These are phyloP conservation scores for Dynastes hyllus DNA, from an alignment of 2,888 invertebrate genomes.

Conservation along the genomic window DNA sequence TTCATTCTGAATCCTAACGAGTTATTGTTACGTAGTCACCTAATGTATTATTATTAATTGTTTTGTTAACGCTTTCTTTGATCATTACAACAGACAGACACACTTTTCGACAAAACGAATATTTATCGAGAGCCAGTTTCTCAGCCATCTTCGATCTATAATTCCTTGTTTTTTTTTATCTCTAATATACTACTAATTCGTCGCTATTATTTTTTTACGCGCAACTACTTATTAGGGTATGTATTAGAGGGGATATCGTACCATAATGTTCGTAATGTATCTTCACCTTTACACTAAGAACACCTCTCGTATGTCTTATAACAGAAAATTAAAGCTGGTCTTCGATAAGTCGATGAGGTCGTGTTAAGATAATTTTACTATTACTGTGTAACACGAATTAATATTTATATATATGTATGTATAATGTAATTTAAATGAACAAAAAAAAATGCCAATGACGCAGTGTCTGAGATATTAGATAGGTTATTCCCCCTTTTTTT, in stretches of 20 bases:
- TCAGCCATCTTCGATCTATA: neutral
- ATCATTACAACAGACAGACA: slow-evolving; percentile 39
- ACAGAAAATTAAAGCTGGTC: slow-evolving; percentile 16
- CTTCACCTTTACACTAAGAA: too few species aligned
- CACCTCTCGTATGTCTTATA: too few species aligned
- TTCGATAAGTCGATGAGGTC: slow-evolving; percentile 42
- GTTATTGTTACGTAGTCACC: slow-evolving; percentile 67
- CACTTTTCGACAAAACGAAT: slow-evolving; percentile 42
- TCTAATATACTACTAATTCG: neutral
- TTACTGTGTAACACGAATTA: slow-evolving; percentile 52
- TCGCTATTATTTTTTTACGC: neutral
- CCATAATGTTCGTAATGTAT: too few species aligned
- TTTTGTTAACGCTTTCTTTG: slow-evolving; percentile 60
- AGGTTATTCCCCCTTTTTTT: slow-evolving; percentile 61
- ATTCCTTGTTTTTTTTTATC: slow-evolving; percentile 9
- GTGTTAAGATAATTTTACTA: slow-evolving; percentile 45
- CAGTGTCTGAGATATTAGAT: slow-evolving; percentile 67
- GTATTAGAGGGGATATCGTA: too few species aligned
- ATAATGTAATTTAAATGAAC: slow-evolving; percentile 48
- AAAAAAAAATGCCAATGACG: slow-evolving; percentile 63
- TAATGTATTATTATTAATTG: slow-evolving; percentile 63
- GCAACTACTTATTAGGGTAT: too few species aligned
- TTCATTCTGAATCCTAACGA: slow-evolving; percentile 56
- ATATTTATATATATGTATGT: slow-evolving; percentile 41
- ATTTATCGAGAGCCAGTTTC: slow-evolving; percentile 43